A percentile compares a stretch with the other conserved stretches of the same genome.
Evolutionary conservation across 2,888 invertebrate species (phyloP).

Genomic region (Drosophila prostipennis): DNA sequence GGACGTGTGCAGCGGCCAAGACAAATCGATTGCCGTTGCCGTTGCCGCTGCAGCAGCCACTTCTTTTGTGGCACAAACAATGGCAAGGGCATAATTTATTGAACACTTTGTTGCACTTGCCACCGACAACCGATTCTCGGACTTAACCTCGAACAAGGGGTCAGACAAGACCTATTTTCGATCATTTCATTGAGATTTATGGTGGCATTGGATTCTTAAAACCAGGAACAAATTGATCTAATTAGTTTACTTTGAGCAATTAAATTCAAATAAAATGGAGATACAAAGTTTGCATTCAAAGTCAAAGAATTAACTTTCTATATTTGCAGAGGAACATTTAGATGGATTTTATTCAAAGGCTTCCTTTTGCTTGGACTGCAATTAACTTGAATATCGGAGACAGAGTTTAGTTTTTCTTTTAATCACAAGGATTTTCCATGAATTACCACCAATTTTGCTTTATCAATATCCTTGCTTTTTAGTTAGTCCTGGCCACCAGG

Average conservation of each 20-base stretch:
- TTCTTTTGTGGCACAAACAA: constrained; percentile 50
- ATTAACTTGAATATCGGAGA: background rate
- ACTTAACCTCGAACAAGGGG: constrained; percentile 9
- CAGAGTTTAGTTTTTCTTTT: background rate
- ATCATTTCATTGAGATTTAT: background rate
- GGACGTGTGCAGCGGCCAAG: constrained; percentile 53
- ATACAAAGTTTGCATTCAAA: background rate
- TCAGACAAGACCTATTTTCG: background rate
- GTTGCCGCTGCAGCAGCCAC: constrained; percentile 42
- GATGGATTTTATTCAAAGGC: background rate
- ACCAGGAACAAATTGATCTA: background rate
- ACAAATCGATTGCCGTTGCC: constrained; percentile 73
- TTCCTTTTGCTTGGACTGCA: background rate
- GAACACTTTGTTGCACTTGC: constrained; percentile 50
- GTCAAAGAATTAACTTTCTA: background rate
- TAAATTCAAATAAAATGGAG: background rate
- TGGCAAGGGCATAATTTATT: constrained; percentile 56
- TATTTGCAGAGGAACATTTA: background rate
- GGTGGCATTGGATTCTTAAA: background rate
- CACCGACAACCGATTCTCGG: constrained; percentile 1
- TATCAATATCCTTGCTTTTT: background rate
- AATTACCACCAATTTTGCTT: background rate
- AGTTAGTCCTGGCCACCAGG: background rate
- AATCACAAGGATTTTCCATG: too few species aligned
- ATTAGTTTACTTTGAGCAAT: background rate